Percentiles rank a stretch among this genome's conserved stretches.
Conservation (phyloP, 2,797 vertebrate species). For the Tapera naevia region DNA sequence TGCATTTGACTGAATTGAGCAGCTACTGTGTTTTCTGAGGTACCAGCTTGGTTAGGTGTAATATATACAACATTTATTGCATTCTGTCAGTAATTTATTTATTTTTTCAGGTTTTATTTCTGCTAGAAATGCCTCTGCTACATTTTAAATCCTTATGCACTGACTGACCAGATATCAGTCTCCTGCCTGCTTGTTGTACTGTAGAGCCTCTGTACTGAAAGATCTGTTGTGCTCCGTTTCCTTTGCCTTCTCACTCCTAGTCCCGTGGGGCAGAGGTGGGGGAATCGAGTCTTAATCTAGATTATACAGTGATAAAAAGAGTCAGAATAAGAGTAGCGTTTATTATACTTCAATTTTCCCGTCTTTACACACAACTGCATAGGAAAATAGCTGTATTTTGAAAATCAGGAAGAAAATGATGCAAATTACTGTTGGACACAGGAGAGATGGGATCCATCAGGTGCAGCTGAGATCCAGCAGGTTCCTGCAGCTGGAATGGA, state of each 20-base stretch:
- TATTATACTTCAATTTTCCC: background rate
- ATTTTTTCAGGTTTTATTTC: constrained; percentile 1
- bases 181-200: background rate
- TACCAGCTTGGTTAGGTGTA: background rate
- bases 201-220: background rate
- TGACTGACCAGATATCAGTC: background rate
- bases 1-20: background rate
- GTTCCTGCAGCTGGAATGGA: background rate
- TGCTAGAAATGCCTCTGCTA: background rate
- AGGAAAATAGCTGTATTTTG: background rate
- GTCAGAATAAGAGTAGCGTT: background rate
- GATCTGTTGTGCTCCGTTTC: background rate
- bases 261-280: background rate
- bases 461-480: background rate
- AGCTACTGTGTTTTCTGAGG: constrained; percentile 22
- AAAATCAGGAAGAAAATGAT: background rate
- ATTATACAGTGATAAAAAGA: background rate
- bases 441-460: background rate
- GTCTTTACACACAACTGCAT: background rate
- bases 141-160: background rate
- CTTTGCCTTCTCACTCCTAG: background rate
- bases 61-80: background rate
- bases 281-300: background rate
- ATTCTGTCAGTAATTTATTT: background rate
- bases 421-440: background rate